Conservation (phyloP, 2,888 invertebrate genomes). For the Diadromus collaris region DNA sequence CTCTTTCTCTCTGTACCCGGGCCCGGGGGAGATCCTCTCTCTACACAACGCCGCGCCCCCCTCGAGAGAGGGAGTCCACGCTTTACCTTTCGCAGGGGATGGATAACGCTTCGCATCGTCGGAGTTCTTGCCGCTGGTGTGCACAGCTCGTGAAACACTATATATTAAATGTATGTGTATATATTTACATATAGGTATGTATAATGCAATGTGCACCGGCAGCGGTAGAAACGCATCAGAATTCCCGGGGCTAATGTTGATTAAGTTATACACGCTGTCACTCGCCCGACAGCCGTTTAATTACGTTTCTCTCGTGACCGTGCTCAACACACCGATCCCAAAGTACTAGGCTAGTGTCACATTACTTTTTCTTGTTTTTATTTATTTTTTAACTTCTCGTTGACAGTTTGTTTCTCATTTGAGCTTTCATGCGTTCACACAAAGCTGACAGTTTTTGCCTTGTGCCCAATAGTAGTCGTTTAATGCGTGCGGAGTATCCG, state of each 20-base stretch:
- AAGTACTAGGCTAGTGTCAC: not conserved
- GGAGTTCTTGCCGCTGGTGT: conserved; percentile 32
- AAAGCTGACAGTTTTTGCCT: conserved; percentile 21
- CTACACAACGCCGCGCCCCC: not conserved
- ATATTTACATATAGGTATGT: conserved; percentile 3
- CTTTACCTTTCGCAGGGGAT: conserved; percentile 47
- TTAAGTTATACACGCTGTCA: conserved; percentile 67
- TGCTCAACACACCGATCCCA: conserved; percentile 32
- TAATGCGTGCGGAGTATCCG: not conserved
- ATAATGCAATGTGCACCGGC: conserved; percentile 3
- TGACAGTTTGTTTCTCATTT: conserved; percentile 11
- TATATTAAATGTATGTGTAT: conserved; percentile 4
- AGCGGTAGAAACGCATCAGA: conserved; percentile 55
- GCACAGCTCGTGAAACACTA: not conserved
- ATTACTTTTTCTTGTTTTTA: conserved; percentile 8
- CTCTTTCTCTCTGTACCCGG: not conserved
- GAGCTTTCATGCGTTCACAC: conserved; percentile 15
- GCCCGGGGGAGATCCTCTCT: not conserved
- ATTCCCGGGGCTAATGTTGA: conserved; percentile 68
- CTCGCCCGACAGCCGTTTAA: conserved; percentile 65
- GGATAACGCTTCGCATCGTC: conserved; percentile 56
- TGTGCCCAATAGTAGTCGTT: conserved; percentile 5
- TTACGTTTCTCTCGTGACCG: conserved; percentile 61
- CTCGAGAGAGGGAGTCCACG: conserved; percentile 15
- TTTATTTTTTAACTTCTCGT: conserved; percentile 7